These are phyloP conservation scores for Phrynocephalus guinanensis DNA, from an alignment of 2,797 vertebrate species.

Conservation along the genomic window DNA sequence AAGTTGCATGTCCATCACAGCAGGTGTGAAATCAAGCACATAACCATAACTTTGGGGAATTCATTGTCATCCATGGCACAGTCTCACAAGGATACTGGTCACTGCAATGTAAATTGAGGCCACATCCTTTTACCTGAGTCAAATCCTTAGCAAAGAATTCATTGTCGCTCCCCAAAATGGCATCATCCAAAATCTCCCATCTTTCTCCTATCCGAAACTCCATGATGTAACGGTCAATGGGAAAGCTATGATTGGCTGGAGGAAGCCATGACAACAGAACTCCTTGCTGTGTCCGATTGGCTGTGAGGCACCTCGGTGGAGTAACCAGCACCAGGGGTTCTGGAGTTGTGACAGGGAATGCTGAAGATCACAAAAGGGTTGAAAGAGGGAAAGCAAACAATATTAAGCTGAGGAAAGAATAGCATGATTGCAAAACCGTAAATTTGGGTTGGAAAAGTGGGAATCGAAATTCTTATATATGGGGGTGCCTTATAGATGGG, in stretches of 20 bases:
- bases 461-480: no score
- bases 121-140: constrained; percentile 84
- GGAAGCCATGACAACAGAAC: constrained; percentile 98
- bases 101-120: no score
- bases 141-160: constrained; percentile 97
- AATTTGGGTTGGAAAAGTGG: no score
- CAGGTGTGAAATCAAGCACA: no score
- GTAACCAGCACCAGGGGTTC: constrained; percentile 99
- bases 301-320: constrained; percentile 99
- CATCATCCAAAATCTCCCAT: constrained; percentile 95
- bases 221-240: constrained; percentile 95
- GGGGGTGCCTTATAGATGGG: no score
- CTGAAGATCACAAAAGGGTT: constrained; percentile 71
- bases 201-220: constrained; percentile 95
- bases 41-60: no score
- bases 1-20: no score
- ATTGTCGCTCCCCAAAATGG: constrained; percentile 89
- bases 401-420: no score
- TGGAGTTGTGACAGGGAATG: constrained; percentile 97
- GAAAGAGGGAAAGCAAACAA: background rate
- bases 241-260: constrained; percentile 96
- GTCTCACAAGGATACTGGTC: no score
- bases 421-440: no score
- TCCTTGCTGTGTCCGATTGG: constrained; percentile 99
- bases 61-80: no score